Conservation (phyloP, 2,113 vertebrate genomes). For the Psittacus erithacus region DNA sequence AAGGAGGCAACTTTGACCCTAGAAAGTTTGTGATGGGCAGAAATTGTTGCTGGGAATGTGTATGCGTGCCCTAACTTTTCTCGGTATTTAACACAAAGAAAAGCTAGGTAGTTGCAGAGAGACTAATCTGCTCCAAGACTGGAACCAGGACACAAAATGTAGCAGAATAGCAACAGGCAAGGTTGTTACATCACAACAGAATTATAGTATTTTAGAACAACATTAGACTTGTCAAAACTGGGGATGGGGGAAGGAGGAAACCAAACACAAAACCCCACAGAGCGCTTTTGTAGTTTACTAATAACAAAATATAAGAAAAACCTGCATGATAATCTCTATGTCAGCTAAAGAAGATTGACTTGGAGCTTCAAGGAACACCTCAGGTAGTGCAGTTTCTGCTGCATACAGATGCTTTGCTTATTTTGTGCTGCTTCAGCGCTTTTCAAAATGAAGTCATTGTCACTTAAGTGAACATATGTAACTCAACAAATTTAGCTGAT, state of each 20-base stretch:
- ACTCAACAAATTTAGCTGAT: conserved; percentile 28
- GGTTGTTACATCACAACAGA: neutral
- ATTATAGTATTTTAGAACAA: neutral
- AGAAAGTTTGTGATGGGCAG: neutral
- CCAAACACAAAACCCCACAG: neutral
- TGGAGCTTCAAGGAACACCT: neutral
- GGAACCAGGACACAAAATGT: neutral
- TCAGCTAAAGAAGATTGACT: neutral
- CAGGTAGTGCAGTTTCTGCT: conserved; percentile 25
- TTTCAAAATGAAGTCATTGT: conserved; percentile 15
- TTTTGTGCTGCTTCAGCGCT: conserved; percentile 19
- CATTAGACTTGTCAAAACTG: neutral
- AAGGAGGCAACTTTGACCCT: neutral
- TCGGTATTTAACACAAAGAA: neutral
- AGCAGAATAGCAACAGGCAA: neutral
- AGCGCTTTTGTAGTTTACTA: neutral
- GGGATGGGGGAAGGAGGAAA: neutral
- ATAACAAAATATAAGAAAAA: neutral
- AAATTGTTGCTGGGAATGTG: neutral
- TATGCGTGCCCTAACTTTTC: neutral
- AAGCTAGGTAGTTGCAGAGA: neutral
- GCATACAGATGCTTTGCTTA: neutral
- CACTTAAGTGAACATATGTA: conserved; percentile 6
- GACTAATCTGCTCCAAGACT: neutral
- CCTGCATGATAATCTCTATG: neutral